phyloP scores from a whole-genome alignment of 2,888 invertebrate genomes.

The Leptopilina drosophilae region DNA sequence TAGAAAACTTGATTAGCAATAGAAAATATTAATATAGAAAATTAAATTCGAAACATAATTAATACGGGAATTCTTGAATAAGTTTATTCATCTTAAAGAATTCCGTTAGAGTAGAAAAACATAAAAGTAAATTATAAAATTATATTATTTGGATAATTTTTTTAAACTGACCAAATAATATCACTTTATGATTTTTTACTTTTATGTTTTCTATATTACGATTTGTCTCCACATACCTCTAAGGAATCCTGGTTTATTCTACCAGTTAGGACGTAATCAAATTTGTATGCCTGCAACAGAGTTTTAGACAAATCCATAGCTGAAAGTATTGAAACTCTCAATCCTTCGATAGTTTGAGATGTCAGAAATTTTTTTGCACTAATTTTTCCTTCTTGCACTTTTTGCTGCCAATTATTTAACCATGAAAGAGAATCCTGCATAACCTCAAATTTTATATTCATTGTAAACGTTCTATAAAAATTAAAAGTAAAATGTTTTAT shows the following conservation, averaged over 20 bases:
- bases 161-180: neutral
- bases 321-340: slow-evolving; percentile 50
- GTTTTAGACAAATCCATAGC: slow-evolving; percentile 47
- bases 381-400: neutral
- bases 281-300: slow-evolving; percentile 44
- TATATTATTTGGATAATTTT: no score
- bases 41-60: no score
- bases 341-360: slow-evolving; percentile 29
- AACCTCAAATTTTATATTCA: neutral
- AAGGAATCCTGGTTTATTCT: slow-evolving; percentile 51
- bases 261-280: slow-evolving; percentile 48
- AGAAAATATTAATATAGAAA: no score
- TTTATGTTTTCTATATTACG: neutral
- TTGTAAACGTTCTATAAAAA: neutral
- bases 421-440: neutral
- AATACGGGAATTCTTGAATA: no score
- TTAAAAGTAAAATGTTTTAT: neutral
- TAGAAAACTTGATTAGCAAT: no score
- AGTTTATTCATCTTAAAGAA: no score
- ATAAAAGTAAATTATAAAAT: no score
- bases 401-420: neutral
- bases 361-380: neutral
- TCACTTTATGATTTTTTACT: neutral
- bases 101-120: no score
- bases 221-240: slow-evolving; percentile 40